Base-by-base conservation (phyloP, 2,888 invertebrate genomes). In the Platycnemis pennipes region DNA sequence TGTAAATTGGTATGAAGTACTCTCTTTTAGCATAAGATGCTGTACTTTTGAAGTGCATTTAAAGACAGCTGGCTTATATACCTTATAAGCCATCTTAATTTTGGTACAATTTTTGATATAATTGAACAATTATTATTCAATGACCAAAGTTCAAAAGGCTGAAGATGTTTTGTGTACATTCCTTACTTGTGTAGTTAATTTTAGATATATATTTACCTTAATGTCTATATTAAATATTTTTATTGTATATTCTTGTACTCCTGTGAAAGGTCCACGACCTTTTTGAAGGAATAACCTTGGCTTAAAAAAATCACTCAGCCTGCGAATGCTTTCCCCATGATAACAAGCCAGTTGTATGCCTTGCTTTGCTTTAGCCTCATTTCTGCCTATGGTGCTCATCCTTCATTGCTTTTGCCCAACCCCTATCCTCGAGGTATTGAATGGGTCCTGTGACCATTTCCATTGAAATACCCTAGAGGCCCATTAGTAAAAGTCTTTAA, bases 341-440 rank as follows among this genome's bases (percentile, higher is more conserved):
- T 26, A 1, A 16, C 77, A 26, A 63, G 56, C 63, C 63, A 1
- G 63, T 44, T 63, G 11, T n/a, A 37, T 53, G 56, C 56, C 42
- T 91, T 45, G 44, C 91, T 69, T 91, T 63, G 91, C 91, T 63
- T 91, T 56, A n/a, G 63, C 56, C 16, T 63, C 46, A 26, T 46
- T 56, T 53, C 89, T 42, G 37, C 16, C 53, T 89, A 11, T 42
- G 31, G 37, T 69, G 91, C 91, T 91, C 91, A 44, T 69, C 91
- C 91, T 91, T 91, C 44, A 53, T 69, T 91, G 91, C 37, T 63
- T 63, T 42, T n/a, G n/a, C 63, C 42, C 44, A 1, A 56, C 22
- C 26, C 56, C 37, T 44, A 42, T 44, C 13, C 53, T 56, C 63
- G 26, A 44, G 77, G 3, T 37, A 11, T 37, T 77, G 77, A 37